Evolutionary conservation across 2,113 vertebrate genomes (phyloP), one percentile per base, ranked within the genome.

Genomic region (Zapornia atra): DNA sequence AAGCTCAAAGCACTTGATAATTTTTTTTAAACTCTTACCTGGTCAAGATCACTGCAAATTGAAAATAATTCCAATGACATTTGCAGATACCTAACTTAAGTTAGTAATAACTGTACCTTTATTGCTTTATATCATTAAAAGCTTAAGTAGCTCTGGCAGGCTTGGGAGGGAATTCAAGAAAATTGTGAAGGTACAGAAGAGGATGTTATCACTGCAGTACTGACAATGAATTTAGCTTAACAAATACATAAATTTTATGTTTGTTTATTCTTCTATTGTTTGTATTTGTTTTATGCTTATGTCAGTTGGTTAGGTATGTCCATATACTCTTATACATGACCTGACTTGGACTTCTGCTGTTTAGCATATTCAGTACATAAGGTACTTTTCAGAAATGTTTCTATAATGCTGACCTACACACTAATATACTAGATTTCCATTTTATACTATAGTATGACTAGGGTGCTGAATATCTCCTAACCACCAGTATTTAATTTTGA

Each of bases 281-380:
- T 69, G 29, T 14, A 20, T 36, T 78, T 60, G 22, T 44, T 65
- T 66, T 65, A 24, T 1, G 2, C 6, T 54, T 71, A 26, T 8
- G 15, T 38, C 46, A 71, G 20, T 42, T 69, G 20, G 18, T 51
- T 20, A 50, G 26, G 2, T 46, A 72, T 18, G 34, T 51, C 65
- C 60, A 73, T 11, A 40, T 34, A 48, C 8, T 4, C 15, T 18
- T 26, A 51, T 16, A 25, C 11, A 10, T 5, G 2, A n/a, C 61
- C 50, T 24, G 20, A 13, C 31, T 20, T 53, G 44, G 22, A 15
- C 4, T 61, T 68, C 12, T 36, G 36, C 28, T 90, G 17, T 36
- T 88, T 15, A 28, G 15, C 15, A 6, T 1, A 1, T 22, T 48
- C 40, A 38, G 0, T 4, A 48, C 36, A 9, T 6, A 26, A 15